These are phyloP conservation scores for Lissocephala sabroskyi DNA, from an alignment of 2,888 invertebrate species.

Conservation along the genomic window DNA sequence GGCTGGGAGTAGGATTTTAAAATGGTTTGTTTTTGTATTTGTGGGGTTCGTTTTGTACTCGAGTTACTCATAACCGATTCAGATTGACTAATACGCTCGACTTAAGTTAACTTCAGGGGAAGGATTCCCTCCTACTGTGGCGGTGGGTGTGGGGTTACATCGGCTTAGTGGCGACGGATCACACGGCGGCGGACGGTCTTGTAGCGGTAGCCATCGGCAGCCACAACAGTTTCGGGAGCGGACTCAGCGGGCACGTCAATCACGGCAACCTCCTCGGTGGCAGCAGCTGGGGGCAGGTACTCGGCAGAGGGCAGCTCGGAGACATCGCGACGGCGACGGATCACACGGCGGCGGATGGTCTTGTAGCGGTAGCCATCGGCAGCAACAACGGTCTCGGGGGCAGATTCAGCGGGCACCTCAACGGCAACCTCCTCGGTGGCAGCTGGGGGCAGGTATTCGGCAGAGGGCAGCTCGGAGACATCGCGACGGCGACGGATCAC, in stretches of 20 bases:
- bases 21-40: constrained; percentile 31
- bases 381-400: constrained; percentile 14
- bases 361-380: constrained; percentile 48
- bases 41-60: constrained; percentile 51
- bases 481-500: constrained; percentile 34
- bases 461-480: constrained; percentile 36
- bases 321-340: constrained; percentile 51
- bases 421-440: constrained; percentile 16
- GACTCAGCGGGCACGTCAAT: constrained; percentile 45
- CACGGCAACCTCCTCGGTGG: constrained; percentile 21
- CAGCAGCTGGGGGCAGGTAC: constrained; percentile 47
- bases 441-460: constrained; percentile 38
- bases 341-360: constrained; percentile 35
- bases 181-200: constrained; percentile 59
- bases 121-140: constrained; percentile 28
- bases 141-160: constrained; percentile 13
- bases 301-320: constrained; percentile 37
- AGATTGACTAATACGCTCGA: constrained; percentile 53
- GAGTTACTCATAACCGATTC: constrained; percentile 46
- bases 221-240: constrained; percentile 35
- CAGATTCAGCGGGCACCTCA: constrained; percentile 18
- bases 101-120: constrained; percentile 40
- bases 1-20: no score
- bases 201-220: constrained; percentile 59
- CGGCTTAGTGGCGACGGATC: constrained; percentile 47